These are phyloP conservation scores for Crocodylus rhombifer DNA, from an alignment of 2,797 vertebrate species.

Conservation along the genomic window DNA sequence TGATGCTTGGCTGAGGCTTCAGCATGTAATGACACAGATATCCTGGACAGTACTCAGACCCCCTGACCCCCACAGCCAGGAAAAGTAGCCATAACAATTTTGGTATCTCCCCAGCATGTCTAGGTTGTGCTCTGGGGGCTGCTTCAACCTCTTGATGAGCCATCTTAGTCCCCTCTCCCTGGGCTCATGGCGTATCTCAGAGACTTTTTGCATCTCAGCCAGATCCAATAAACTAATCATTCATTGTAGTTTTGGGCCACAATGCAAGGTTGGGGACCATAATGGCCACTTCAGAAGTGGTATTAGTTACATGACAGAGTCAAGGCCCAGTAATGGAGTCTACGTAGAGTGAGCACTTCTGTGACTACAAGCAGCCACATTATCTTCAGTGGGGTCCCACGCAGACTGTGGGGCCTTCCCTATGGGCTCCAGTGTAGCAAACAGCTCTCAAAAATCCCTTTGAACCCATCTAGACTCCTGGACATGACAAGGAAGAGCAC, in stretches of 20 bases:
- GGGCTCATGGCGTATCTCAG: not conserved
- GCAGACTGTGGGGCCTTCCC: not conserved
- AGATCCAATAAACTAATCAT: conserved; percentile 4
- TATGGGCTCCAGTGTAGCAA: not conserved
- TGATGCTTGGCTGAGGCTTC: not conserved
- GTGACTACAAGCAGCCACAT: fast-evolving
- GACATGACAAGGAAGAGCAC: not conserved
- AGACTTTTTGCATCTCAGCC: not conserved
- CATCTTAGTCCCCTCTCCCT: not conserved
- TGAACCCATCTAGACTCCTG: fast-evolving
- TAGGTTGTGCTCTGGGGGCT: not conserved
- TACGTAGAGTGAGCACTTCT: no score
- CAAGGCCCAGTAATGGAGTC: no score
- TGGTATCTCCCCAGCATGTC: not conserved
- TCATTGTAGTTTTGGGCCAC: not conserved
- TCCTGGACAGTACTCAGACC: not conserved
- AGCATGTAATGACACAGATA: not conserved
- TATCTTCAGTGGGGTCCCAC: not conserved
- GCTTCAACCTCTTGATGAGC: not conserved
- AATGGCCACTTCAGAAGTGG: not conserved
- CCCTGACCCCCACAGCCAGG: not conserved
- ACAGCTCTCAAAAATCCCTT: not conserved
- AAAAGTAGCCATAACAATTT: not conserved
- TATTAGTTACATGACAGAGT: not conserved
- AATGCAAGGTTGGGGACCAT: not conserved